Evolutionary conservation across 1,140 invertebrate genomes (phyloP), one percentile per base, ranked within the genome.

Genomic region (Camponotus vicinus): DNA sequence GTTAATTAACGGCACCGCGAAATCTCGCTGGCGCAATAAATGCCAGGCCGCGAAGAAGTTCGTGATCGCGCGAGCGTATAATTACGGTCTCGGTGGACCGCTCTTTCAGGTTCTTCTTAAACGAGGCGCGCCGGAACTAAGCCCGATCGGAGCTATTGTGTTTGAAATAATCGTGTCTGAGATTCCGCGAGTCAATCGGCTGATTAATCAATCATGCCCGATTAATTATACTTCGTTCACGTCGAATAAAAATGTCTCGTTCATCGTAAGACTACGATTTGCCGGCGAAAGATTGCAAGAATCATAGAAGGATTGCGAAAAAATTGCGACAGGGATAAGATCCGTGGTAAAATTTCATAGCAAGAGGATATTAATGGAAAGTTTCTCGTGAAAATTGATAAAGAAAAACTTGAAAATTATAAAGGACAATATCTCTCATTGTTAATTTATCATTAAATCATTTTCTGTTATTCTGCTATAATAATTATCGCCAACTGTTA

Each of bases 161-260:
- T 34, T 82, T 18, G 78, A 82, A 70, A 71, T 52, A 49, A 71
- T 82, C 66, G 32, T 32, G 66, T 42, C 32, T 37, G 78, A 82
- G 66, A 82, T 71, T 82, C 66, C 66, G 79, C 52, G 66, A 59
- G 49, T 55, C 45, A 52, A 79, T 79, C 63, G 63, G 34, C 13
- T 3, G 34, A n/a, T 73, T 73, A 82, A 82, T 82, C 79, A 73
- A 71, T 82, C 79, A 82, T 64, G 67, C 52, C 57, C 67, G 79
- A 82, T 82, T 82, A 82, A 82, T 82, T 82, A 73, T 18, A 59
- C 21, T 34, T 11, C 27, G 37, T 27, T 82, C 79, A 45, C 37
- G 67, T 73, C 18, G 37, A 40, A 67, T 27, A 21, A 52, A 55
- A 57, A 15, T 40, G 40, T 79, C 34, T 69, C 55, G 63, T 32